A percentile compares a stretch with the other conserved stretches of the same genome.
phyloP scores from a whole-genome alignment of 2,888 invertebrate genomes.

The Dryocosmus kuriphilus region DNA sequence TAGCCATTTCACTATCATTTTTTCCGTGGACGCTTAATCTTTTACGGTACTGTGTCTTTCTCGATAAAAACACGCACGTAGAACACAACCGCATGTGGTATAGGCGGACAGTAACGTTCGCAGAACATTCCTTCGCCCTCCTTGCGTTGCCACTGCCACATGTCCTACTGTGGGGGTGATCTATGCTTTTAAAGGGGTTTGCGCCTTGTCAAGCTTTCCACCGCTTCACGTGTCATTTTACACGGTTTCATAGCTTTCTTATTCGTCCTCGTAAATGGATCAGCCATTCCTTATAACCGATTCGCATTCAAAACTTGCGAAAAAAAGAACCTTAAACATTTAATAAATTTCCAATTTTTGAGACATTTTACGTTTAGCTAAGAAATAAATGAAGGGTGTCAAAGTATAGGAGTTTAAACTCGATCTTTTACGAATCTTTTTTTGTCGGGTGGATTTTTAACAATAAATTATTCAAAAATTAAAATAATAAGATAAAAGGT shows the following conservation, averaged over 20 bases:
- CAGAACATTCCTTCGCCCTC: slow-evolving; percentile 45
- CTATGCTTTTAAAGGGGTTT: slow-evolving; percentile 68
- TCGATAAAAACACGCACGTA: slow-evolving; percentile 21
- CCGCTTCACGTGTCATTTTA: slow-evolving; percentile 70
- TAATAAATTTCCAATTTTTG: no score
- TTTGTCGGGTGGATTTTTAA: no score
- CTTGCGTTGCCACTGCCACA: slow-evolving; percentile 52
- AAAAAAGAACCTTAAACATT: not conserved
- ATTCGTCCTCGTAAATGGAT: slow-evolving; percentile 56
- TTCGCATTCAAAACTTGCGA: not conserved
- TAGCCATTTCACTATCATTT: not conserved
- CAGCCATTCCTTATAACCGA: not conserved
- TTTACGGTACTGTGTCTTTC: slow-evolving; percentile 19
- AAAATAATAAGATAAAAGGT: no score
- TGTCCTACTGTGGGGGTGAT: slow-evolving; percentile 63
- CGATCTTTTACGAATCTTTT: no score
- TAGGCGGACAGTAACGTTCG: slow-evolving; percentile 7
- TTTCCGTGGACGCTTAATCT: slow-evolving; percentile 11
- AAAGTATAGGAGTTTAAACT: no score
- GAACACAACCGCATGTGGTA: slow-evolving; percentile 19
- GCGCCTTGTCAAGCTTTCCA: slow-evolving; percentile 69
- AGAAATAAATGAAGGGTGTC: no score
- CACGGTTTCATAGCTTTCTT: slow-evolving; percentile 66
- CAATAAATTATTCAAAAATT: no score
- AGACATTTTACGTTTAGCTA: no score